Evolutionary conservation across 2,113 vertebrate species (phyloP).

Genomic region (Alexandromys fortis): DNA sequence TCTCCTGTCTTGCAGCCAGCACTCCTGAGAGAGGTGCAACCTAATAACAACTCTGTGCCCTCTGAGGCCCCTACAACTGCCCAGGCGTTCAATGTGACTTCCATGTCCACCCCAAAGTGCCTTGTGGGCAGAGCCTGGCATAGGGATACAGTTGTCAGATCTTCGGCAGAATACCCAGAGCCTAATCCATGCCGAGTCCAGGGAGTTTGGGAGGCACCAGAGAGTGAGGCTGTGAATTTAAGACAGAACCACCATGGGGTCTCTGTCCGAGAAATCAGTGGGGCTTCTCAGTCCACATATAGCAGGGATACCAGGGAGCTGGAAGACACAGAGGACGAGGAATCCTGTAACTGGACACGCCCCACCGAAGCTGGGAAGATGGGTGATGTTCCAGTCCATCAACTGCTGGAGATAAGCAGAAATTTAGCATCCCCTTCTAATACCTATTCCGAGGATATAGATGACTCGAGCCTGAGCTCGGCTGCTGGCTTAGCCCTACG

Average conservation of each 20-base stretch:
- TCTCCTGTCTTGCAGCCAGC: accelerated
- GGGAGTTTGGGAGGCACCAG: accelerated
- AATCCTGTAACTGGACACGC: background rate
- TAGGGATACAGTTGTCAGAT: accelerated
- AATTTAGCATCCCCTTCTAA: accelerated
- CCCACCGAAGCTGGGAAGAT: background rate
- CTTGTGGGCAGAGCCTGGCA: background rate
- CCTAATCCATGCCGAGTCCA: accelerated
- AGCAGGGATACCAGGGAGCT: background rate
- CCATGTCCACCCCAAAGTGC: accelerated
- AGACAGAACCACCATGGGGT: accelerated
- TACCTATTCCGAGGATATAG: background rate
- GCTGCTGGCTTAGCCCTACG: too few species aligned
- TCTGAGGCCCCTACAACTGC: background rate
- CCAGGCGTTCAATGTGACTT: too few species aligned
- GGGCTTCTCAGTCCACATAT: background rate
- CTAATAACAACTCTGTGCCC: accelerated
- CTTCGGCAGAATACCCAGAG: accelerated
- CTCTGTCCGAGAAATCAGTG: background rate
- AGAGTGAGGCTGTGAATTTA: accelerated
- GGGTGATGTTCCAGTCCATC: background rate
- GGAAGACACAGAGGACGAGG: background rate
- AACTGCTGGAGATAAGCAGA: accelerated
- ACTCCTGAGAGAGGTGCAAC: accelerated
- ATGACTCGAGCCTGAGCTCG: accelerated